Base-by-base conservation (phyloP, 2,888 invertebrate genomes). In the Apomyelois bistriatella region DNA sequence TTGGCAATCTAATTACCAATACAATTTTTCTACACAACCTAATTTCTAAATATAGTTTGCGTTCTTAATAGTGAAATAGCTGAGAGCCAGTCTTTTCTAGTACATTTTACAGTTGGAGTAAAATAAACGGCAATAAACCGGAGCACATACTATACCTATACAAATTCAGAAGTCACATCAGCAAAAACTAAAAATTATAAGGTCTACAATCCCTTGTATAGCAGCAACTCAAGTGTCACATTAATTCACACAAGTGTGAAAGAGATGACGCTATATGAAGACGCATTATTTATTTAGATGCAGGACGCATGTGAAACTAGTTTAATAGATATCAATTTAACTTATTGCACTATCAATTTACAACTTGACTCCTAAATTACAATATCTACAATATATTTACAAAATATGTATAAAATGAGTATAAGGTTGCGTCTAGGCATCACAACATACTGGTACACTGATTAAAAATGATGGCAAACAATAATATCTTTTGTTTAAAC, bases 381-480 rank as follows among this genome's bases (percentile, higher is more conserved):
- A 35, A 10, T 2, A 35, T 35, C 10, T 35, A 5, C 35, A 35
- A 35, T 35, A 3, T 35, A 35, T 35, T 35, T 35, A 35, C 12
- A 38, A 38, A 38, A 38, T 6, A 10, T 38, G 15, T 38, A n/a
- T n/a, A 43, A 43, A 28, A 43, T 43, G 43, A 43, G 43, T 43
- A 43, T 30, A 43, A 30, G 15, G 30, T 30, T 43, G 43, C 43
- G n/a, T 28, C 12, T 13, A 28, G 43, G 43, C 40, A 16, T 52
- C 46, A 53, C 47, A 53, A 48, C 30, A 47, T 38, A 52, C 49
- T 60, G 66, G 56, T 69, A 60, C 57, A 68, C 28, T n/a, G 22
- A 22, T 22, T 5, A 22, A 22, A 28, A 43, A 13, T 30, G 8
- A 43, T 43, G 43, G 43, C 43, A 43, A 43, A 43, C 13, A 22